Evolutionary conservation across 2,113 vertebrate species (phyloP), one percentile per base, ranked within the genome.

Genomic region (Apodemus speciosus): DNA sequence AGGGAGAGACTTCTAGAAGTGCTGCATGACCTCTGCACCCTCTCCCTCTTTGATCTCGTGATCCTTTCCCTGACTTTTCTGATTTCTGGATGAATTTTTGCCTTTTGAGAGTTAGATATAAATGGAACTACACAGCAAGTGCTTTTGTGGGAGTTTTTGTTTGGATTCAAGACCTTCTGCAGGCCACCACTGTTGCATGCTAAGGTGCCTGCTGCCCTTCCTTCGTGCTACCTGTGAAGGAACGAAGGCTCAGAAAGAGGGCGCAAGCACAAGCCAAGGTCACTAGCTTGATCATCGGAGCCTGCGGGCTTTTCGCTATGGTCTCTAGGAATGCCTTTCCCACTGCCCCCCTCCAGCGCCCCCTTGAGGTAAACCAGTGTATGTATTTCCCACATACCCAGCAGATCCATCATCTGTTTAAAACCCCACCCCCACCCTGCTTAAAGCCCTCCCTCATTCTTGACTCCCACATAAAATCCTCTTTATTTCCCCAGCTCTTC

Each of bases 401-500:
- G 18, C 0, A 89, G 20, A 56, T 46, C 9, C 40, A 38, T 58
- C 80, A 92, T 73, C 72, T 86, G 38, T 90, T 89, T 68, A 86
- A 88, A 79, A 81, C 66, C 13, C 53, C 13, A 6, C n/a, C 27
- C n/a, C 25, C 3, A 35, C 13, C 30, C 18, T 32, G 71, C 2
- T 72, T 6, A 71, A 83, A 87, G 14, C 23, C 46, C 30, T 90
- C 96, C 51, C 68, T 90, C 72, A 15, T n/a, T 66, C 27, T 66
- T 49, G 32, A 69, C 35, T 96, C 43, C 71, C 21, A 68, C 90
- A 72, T 87, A 89, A 94, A 94, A 92, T 51, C 68, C 53, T 79
- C 83, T 75, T 87, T 71, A 77, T 90, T 89, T 83, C 38, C 27
- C 60, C n/a, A 88, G 43, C 43, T 71, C 93, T 80, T 88, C 75